phyloP scores from a whole-genome alignment of 1,140 invertebrate species.

The Eubasilissa regina region DNA sequence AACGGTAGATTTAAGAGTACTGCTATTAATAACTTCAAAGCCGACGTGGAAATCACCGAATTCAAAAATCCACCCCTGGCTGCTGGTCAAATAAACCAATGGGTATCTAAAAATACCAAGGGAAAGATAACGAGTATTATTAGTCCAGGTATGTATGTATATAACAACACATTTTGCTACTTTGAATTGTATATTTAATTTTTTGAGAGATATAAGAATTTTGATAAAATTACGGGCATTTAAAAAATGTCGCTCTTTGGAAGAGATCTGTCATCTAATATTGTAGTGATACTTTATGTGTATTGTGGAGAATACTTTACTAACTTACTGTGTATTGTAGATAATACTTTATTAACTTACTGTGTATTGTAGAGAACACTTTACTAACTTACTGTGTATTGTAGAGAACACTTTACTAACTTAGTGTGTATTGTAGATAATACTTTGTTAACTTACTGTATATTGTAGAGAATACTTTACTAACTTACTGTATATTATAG shows the following conservation, averaged over 20 bases:
- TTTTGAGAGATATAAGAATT: no score
- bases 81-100: conserved; percentile 75
- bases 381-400: conserved; percentile 55
- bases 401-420: no score
- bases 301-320: no score
- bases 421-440: no score
- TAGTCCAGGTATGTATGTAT: conserved; percentile 68
- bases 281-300: no score
- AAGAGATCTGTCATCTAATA: no score
- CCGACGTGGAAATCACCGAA: conserved; percentile 65
- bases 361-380: conserved; percentile 66
- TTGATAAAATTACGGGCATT: no score
- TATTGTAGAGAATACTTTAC: no score
- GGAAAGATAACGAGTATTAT: conserved; percentile 76
- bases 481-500: conserved; percentile 64
- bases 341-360: not conserved
- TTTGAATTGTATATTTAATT: no score
- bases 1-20: conserved; percentile 60
- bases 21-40: conserved; percentile 61
- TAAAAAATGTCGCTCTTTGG: no score
- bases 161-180: no score
- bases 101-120: conserved; percentile 75
- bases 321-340: no score
- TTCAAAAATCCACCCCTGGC: conserved; percentile 69
- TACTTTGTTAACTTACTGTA: not conserved